These are phyloP conservation scores for Linnaemya tessellans DNA, from an alignment of 2,888 invertebrate species.

Conservation along the genomic window DNA sequence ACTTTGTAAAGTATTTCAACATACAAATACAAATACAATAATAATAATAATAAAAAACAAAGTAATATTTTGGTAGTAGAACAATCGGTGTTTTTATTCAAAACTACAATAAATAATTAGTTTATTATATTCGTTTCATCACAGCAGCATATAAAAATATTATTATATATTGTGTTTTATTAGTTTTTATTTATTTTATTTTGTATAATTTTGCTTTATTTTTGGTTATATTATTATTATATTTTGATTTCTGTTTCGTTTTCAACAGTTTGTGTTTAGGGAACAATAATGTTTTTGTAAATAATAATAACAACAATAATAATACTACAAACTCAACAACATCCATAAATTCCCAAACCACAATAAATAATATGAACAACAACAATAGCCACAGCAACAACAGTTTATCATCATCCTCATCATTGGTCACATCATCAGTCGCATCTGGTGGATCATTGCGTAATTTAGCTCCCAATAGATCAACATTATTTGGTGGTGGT, in stretches of 20 bases:
- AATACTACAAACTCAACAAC: conserved; percentile 76
- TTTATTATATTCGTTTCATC: not conserved
- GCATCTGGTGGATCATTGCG: conserved; percentile 74
- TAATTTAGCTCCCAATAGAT: conserved; percentile 82
- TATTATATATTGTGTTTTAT: not conserved
- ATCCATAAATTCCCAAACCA: conserved; percentile 70
- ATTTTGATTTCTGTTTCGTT: conserved; percentile 63
- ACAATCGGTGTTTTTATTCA: too few relatives aligned
- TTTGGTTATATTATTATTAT: conserved; percentile 55
- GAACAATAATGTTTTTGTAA: conserved; percentile 81
- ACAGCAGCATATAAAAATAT: not conserved
- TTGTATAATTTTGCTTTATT: conserved; percentile 68
- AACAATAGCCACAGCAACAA: conserved; percentile 74
- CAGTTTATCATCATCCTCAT: conserved; percentile 67
- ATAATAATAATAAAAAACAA: too few relatives aligned
- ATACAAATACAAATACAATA: too few relatives aligned
- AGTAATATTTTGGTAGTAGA: too few relatives aligned
- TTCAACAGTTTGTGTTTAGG: conserved; percentile 82
- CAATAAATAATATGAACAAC: conserved; percentile 74
- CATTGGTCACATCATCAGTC: conserved; percentile 72
- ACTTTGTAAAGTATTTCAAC: too few relatives aligned
- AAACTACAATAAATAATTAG: too few relatives aligned
- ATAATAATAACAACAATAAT: conserved; percentile 80
- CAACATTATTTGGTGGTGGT: conserved; percentile 79
- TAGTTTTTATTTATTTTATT: conserved; percentile 37